Evolutionary conservation across 2,113 vertebrate species (phyloP).

Genomic region (Poicephalus meyeri): DNA sequence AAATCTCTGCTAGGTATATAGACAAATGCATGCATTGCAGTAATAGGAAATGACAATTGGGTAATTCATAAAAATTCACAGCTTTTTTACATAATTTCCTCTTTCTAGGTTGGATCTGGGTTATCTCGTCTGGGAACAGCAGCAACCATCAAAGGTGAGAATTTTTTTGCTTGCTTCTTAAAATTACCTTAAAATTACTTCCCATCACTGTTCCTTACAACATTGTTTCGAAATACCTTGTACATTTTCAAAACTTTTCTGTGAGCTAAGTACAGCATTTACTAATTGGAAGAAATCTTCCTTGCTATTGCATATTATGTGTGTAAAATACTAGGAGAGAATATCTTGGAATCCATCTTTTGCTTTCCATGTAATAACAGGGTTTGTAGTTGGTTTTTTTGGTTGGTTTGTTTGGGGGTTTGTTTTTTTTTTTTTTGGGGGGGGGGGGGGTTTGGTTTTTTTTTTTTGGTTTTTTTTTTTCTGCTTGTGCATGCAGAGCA

Average conservation of each 20-base stretch:
- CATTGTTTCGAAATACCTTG: neutral
- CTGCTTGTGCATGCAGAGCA: neutral
- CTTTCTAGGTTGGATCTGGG: conserved; percentile 83
- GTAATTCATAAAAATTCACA: neutral
- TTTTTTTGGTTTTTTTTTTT: neutral
- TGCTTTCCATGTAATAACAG: neutral
- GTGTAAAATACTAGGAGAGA: neutral
- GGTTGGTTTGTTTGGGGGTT: neutral
- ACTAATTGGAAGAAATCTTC: neutral
- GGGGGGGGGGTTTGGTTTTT: neutral
- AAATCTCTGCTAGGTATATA: neutral
- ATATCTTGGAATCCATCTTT: neutral
- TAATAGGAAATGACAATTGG: neutral
- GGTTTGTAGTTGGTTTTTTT: neutral
- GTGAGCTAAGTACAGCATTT: neutral
- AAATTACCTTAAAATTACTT: neutral
- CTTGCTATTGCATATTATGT: neutral
- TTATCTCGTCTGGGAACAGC: conserved; percentile 84
- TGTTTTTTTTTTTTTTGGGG: too few species aligned
- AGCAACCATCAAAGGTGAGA: conserved; percentile 86
- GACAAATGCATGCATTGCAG: neutral
- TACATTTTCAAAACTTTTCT: neutral
- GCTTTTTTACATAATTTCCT: neutral
- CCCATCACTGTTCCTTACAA: fast-evolving
- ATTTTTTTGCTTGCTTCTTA: neutral